Percentiles rank a stretch among this genome's conserved stretches.
Evolutionary conservation across 1,140 invertebrate genomes (phyloP).

Genomic region (Cydia splendana): DNA sequence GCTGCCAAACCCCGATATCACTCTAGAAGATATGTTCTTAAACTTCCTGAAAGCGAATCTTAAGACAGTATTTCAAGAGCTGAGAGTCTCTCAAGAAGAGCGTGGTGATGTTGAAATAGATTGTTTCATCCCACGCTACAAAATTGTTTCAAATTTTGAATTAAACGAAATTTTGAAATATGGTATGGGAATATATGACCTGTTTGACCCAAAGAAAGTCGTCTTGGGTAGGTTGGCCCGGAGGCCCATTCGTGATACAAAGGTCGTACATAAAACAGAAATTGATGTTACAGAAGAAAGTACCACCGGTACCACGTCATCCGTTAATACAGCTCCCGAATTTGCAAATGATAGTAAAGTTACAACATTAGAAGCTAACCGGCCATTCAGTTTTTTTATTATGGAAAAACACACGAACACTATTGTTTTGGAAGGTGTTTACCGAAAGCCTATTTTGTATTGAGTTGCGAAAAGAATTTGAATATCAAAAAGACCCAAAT

Average conservation of each 20-base stretch:
- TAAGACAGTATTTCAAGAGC: slow-evolving; percentile 63
- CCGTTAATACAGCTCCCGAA: slow-evolving; percentile 81
- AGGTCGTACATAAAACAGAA: slow-evolving; percentile 86
- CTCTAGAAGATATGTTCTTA: slow-evolving; percentile 74
- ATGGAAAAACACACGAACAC: slow-evolving; percentile 82
- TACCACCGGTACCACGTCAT: slow-evolving; percentile 81
- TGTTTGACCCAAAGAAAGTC: slow-evolving; percentile 83
- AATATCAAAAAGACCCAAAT: slow-evolving; percentile 35
- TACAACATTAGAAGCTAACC: slow-evolving; percentile 80
- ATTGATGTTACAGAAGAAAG: slow-evolving; percentile 92
- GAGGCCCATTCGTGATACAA: slow-evolving; percentile 78
- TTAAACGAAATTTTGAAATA: slow-evolving; percentile 80
- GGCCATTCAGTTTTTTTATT: slow-evolving; percentile 83
- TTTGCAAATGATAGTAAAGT: slow-evolving; percentile 80
- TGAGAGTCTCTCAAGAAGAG: slow-evolving; percentile 65
- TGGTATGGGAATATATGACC: slow-evolving; percentile 83
- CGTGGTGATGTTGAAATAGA: not conserved
- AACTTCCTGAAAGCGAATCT: slow-evolving; percentile 81
- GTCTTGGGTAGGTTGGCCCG: slow-evolving; percentile 67
- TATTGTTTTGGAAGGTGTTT: slow-evolving; percentile 81
- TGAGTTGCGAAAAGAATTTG: slow-evolving; percentile 70
- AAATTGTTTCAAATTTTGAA: slow-evolving; percentile 82
- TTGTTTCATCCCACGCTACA: slow-evolving; percentile 44
- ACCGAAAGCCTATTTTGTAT: slow-evolving; percentile 60
- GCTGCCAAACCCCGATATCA: slow-evolving; percentile 80